These are phyloP conservation scores for Leptarthrus brevirostris DNA, from an alignment of 2,888 invertebrate species.

Conservation along the genomic window DNA sequence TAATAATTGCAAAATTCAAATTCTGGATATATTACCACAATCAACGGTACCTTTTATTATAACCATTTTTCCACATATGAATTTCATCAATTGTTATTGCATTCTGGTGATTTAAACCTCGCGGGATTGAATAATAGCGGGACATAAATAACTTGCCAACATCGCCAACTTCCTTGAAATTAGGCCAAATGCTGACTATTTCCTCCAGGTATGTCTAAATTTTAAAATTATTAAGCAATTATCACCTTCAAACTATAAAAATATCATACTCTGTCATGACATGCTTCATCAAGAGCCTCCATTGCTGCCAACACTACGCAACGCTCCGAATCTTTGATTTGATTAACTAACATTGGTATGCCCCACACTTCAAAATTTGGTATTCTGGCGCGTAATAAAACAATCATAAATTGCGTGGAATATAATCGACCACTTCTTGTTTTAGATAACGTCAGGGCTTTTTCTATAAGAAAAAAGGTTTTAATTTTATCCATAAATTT, in stretches of 20 bases:
- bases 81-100: conserved; percentile 79
- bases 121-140: conserved; percentile 78
- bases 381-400: conserved; percentile 80
- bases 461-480: conserved; percentile 62
- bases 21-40: too few species aligned
- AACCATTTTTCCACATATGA: conserved; percentile 81
- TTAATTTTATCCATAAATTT: not conserved
- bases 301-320: conserved; percentile 84
- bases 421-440: conserved; percentile 77
- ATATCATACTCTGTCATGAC: conserved; percentile 78
- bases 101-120: conserved; percentile 75
- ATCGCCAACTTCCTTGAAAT: conserved; percentile 78
- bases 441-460: conserved; percentile 64
- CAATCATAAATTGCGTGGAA: conserved; percentile 90
- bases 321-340: conserved; percentile 85
- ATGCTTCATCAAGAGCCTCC: conserved; percentile 90
- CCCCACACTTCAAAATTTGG: conserved; percentile 87
- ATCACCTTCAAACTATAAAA: conserved; percentile 18
- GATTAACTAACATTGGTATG: conserved; percentile 83
- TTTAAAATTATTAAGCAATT: not conserved
- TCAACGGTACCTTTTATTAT: conserved; percentile 80
- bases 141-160: conserved; percentile 81
- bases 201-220: conserved; percentile 78
- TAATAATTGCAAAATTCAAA: not conserved
- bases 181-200: conserved; percentile 79